Conservation (phyloP, 1,140 invertebrate genomes). For the Subanguina moxae region DNA sequence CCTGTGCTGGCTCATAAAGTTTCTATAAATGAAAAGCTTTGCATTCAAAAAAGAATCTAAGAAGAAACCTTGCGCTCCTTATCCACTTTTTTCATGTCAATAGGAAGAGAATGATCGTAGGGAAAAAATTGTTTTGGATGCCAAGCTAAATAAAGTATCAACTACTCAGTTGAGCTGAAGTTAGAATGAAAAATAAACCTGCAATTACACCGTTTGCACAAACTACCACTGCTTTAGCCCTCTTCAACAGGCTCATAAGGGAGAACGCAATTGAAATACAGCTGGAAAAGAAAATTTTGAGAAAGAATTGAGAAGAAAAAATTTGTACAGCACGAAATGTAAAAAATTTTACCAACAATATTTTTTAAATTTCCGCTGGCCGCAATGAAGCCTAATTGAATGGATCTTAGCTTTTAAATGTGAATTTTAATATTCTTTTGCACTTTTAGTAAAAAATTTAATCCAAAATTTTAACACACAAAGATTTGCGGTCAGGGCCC, state of each 20-base stretch:
- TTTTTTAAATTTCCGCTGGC: no score
- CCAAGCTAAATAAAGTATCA: constrained; percentile 5
- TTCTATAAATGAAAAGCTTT: not conserved
- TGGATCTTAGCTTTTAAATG: no score
- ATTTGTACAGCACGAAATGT: no score
- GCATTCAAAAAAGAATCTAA: not conserved
- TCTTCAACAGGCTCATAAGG: not conserved
- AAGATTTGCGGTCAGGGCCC: no score
- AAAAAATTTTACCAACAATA: no score
- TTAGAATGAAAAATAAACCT: not conserved
- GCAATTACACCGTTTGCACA: constrained; percentile 10
- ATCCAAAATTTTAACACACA: no score
- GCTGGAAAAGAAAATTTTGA: no score
- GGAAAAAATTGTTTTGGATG: constrained; percentile 9
- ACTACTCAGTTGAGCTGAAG: not conserved
- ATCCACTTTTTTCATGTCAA: constrained; percentile 1
- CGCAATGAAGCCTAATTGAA: no score
- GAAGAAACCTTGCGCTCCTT: not conserved
- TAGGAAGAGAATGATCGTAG: constrained; percentile 6
- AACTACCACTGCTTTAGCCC: constrained; percentile 1
- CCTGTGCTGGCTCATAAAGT: not conserved
- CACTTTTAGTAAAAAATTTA: no score
- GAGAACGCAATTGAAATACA: no score
- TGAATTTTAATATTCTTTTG: no score
- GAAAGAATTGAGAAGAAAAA: no score